Evolutionary conservation across 2,797 vertebrate genomes (phyloP), one percentile per base, ranked within the genome.

Genomic region (Ceryle rudis): DNA sequence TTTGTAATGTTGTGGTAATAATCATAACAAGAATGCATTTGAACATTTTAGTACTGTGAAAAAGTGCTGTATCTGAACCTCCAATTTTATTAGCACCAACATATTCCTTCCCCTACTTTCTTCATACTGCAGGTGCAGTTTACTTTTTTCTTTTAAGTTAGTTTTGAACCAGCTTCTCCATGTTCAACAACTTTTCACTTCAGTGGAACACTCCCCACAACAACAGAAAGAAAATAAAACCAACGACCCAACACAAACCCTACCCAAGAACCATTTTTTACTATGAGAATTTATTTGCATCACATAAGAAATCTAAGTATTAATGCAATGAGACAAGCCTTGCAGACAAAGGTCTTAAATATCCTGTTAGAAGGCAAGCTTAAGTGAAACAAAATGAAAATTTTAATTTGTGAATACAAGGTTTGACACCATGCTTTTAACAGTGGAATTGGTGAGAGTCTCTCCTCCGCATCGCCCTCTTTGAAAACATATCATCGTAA

Each of bases 141-240:
- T 35, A 35, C 8, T n/a, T 42, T n/a, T 64, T 42, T 47, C 46
- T 26, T 70, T 8, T 3, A 79, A 81, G 51, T 44, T 28, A 77
- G 47, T 69, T 66, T 17, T 84, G 46, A 92, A 80, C 10, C 80
- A 37, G 7, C 4, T 62, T 65, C 71, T 87, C 51, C 31, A 19
- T 1, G 1, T 69, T 70, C 39, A 70, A 60, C 26, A 60, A 18
- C 19, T 74, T 90, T 47, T 82, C 23, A 67, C 16, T 31, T 87
- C 20, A 20, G 22, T 33, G 29, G 26, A 54, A n/a, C 2, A 2
- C 2, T 11, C 2, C 13, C 44, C 3, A 2, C 11, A 57, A 6
- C 14, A 60, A 5, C 37, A 73, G 35, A n/a, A 55, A 54, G 47
- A 57, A 22, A 42, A 52, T 15, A 41, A 39, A 61, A 29, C 6